These are phyloP conservation scores for Erebia ligea DNA, from an alignment of 2,888 invertebrate species.

Conservation along the genomic window DNA sequence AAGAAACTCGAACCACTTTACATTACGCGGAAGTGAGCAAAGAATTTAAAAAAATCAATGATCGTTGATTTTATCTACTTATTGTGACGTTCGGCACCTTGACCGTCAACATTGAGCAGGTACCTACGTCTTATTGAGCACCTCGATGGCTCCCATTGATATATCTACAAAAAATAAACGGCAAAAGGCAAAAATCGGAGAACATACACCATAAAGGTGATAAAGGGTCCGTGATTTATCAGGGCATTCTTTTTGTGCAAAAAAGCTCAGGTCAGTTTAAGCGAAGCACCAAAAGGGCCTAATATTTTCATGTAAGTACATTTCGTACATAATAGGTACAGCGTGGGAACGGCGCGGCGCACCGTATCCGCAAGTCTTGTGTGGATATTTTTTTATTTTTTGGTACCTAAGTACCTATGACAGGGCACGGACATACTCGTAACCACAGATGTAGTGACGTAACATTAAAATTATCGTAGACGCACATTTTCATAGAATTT, in stretches of 20 bases:
- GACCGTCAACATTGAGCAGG: conserved; percentile 78
- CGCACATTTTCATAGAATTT: too few relatives aligned
- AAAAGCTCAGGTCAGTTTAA: conserved; percentile 78
- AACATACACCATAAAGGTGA: conserved; percentile 73
- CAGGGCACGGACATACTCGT: too few relatives aligned
- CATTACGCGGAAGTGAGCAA: conserved; percentile 60
- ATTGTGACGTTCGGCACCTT: conserved; percentile 79
- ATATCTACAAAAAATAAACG: conserved; percentile 65
- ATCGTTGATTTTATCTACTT: conserved; percentile 63
- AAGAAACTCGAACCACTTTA: conserved; percentile 46
- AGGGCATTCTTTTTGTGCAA: conserved; percentile 76
- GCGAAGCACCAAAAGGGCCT: conserved; percentile 81
- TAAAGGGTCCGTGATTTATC: conserved; percentile 80
- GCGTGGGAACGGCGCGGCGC: conserved; percentile 70
- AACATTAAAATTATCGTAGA: too few relatives aligned
- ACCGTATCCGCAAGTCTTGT: conserved; percentile 9
- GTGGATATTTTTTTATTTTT: neutral
- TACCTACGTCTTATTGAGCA: conserved; percentile 66
- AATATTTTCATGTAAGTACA: conserved; percentile 74
- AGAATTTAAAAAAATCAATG: conserved; percentile 30
- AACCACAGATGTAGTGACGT: too few relatives aligned
- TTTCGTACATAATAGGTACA: conserved; percentile 54
- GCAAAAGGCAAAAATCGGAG: conserved; percentile 67
- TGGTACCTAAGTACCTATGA: too few relatives aligned
- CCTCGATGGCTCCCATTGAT: conserved; percentile 61